phyloP scores from a whole-genome alignment of 1,140 invertebrate genomes.

The Drosophila parvula region DNA sequence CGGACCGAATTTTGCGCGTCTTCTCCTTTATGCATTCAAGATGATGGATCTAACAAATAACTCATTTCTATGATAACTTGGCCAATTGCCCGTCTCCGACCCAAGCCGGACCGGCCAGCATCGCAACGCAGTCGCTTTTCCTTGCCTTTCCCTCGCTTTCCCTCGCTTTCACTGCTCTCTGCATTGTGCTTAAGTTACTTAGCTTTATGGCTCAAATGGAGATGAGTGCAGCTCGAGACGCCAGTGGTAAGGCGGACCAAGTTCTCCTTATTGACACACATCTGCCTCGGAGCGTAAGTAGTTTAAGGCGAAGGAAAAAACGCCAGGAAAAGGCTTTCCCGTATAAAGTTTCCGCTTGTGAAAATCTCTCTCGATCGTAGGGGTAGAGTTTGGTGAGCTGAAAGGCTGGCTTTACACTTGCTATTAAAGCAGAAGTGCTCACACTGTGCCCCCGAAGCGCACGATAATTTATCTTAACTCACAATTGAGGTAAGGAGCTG shows the following conservation, averaged over 20 bases:
- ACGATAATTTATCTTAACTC: neutral
- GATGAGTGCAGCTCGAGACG: conserved; percentile 36
- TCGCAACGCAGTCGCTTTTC: neutral
- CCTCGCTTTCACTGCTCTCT: conserved; percentile 38
- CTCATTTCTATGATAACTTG: conserved; percentile 72
- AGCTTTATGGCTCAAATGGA: conserved; percentile 55
- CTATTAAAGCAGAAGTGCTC: neutral
- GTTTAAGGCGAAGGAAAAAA: conserved; percentile 7
- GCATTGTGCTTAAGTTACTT: conserved; percentile 58
- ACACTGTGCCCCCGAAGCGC: too few relatives aligned
- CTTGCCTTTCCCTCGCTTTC: conserved; percentile 13
- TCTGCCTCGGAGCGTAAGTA: conserved; percentile 44
- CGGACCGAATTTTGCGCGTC: conserved; percentile 23
- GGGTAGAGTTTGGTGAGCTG: neutral
- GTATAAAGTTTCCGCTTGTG: conserved; percentile 15
- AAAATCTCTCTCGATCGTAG: neutral
- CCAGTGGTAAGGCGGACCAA: conserved; percentile 28
- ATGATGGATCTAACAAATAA: conserved; percentile 59
- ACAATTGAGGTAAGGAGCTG: neutral
- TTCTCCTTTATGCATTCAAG: conserved; percentile 54
- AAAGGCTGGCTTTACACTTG: neutral
- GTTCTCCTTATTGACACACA: conserved; percentile 53
- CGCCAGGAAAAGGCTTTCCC: neutral
- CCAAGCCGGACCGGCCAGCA: neutral
- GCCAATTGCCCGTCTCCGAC: conserved; percentile 44